Evolutionary conservation across 2,888 invertebrate genomes (phyloP).

Genomic region (Acrobeloides nanus): DNA sequence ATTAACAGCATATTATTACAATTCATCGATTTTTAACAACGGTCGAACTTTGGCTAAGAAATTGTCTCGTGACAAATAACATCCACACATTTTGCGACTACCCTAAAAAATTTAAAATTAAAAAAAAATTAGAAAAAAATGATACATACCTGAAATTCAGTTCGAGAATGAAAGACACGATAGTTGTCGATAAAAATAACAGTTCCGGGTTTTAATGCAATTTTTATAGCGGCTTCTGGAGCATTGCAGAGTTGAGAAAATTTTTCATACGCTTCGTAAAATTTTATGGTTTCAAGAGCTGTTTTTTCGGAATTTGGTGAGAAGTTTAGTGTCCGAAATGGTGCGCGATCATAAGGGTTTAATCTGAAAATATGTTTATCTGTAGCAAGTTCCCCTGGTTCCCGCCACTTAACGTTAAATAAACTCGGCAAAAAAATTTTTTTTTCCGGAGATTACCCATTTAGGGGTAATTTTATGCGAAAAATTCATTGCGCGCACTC

Average conservation of each 20-base stretch:
- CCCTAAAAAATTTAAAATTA: too few species aligned
- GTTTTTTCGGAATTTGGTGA: constrained; percentile 10
- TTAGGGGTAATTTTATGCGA: too few species aligned
- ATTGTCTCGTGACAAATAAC: constrained; percentile 67
- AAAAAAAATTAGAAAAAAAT: too few species aligned
- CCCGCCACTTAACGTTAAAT: too few species aligned
- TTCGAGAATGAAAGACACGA: constrained; percentile 70
- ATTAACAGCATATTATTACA: too few species aligned
- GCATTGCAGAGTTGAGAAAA: constrained; percentile 38
- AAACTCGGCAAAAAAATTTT: too few species aligned
- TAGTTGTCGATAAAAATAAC: constrained; percentile 73
- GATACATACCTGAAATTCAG: constrained; percentile 62
- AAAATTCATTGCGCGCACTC: too few species aligned
- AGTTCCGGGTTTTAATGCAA: constrained; percentile 62
- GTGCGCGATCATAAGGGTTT: constrained; percentile 69
- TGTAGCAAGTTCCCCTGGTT: too few species aligned
- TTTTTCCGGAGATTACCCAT: too few species aligned
- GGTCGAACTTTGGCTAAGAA: too few species aligned
- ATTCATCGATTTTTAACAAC: too few species aligned
- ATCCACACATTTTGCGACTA: constrained; percentile 64
- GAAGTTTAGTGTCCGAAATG: constrained; percentile 54
- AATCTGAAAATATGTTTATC: too few species aligned
- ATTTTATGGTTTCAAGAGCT: constrained; percentile 22
- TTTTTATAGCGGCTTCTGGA: constrained; percentile 17
- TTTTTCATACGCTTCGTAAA: constrained; percentile 42